Evolutionary conservation across 2,888 invertebrate species (phyloP).

Genomic region (Escarpia spicata): DNA sequence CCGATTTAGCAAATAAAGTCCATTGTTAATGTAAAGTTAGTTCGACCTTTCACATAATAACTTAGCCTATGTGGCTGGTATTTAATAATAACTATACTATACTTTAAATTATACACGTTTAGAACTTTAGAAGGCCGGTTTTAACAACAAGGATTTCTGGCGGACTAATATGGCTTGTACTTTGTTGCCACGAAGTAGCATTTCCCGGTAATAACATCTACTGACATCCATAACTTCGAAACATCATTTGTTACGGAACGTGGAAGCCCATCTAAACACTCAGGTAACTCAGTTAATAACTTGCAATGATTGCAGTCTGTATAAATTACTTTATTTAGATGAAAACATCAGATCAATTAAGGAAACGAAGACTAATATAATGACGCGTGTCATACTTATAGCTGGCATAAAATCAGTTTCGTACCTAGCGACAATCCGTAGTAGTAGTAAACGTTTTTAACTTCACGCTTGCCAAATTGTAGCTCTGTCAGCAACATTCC

Average conservation of each 20-base stretch:
- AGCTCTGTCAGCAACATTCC: too few species aligned
- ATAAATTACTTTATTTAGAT: not conserved
- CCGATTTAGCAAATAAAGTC: too few species aligned
- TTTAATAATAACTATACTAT: not conserved
- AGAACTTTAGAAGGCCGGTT: not conserved
- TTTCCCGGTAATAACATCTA: not conserved
- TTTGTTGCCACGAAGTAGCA: not conserved
- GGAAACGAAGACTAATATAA: too few species aligned
- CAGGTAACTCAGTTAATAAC: not conserved
- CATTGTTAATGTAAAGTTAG: not conserved
- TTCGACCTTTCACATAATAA: not conserved
- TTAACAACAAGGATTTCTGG: not conserved
- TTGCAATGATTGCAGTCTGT: not conserved
- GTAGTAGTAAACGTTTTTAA: not conserved
- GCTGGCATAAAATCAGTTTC: not conserved
- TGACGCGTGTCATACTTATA: not conserved
- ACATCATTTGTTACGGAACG: conserved; percentile 11
- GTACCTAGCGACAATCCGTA: not conserved
- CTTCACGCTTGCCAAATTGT: too few species aligned
- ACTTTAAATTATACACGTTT: not conserved
- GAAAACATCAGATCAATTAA: too few species aligned
- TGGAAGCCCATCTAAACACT: not conserved
- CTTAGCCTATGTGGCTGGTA: not conserved
- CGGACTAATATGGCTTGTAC: not conserved
- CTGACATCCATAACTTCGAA: not conserved